Evolutionary conservation across 2,888 invertebrate species (phyloP).

Genomic region (Eristalis arbustorum): DNA sequence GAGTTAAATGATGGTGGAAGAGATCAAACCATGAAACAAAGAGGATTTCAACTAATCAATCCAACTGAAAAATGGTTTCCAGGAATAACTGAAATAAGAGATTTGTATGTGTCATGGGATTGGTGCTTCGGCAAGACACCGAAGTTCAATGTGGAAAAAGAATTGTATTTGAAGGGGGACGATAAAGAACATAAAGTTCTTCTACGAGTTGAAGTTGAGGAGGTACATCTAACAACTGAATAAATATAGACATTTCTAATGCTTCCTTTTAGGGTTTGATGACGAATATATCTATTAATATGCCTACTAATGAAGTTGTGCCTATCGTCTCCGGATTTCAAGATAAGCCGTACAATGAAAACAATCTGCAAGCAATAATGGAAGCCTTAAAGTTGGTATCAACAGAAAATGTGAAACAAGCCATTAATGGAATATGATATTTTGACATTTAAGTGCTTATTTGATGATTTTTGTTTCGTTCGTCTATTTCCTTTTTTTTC

Average conservation of each 20-base stretch:
- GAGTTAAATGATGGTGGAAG: constrained; percentile 87
- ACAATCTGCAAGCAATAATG: constrained; percentile 78
- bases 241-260: not conserved
- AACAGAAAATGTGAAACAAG: constrained; percentile 79
- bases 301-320: constrained; percentile 77
- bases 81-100: constrained; percentile 86
- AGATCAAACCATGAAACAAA: constrained; percentile 86
- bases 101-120: constrained; percentile 89
- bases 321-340: constrained; percentile 79
- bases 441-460: constrained; percentile 25
- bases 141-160: constrained; percentile 85
- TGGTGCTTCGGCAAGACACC: constrained; percentile 95
- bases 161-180: constrained; percentile 80
- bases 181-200: constrained; percentile 82
- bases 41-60: constrained; percentile 92
- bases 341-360: constrained; percentile 77
- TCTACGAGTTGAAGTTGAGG: constrained; percentile 82
- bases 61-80: constrained; percentile 94
- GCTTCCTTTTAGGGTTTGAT: constrained; percentile 73
- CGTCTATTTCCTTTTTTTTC: not conserved
- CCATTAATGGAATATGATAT: constrained; percentile 78
- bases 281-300: constrained; percentile 76
- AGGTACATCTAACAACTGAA: constrained; percentile 72
- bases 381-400: constrained; percentile 79
- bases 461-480: not conserved